Evolutionary conservation across 2,888 invertebrate genomes (phyloP).

Genomic region (Metacarcinus magister): DNA sequence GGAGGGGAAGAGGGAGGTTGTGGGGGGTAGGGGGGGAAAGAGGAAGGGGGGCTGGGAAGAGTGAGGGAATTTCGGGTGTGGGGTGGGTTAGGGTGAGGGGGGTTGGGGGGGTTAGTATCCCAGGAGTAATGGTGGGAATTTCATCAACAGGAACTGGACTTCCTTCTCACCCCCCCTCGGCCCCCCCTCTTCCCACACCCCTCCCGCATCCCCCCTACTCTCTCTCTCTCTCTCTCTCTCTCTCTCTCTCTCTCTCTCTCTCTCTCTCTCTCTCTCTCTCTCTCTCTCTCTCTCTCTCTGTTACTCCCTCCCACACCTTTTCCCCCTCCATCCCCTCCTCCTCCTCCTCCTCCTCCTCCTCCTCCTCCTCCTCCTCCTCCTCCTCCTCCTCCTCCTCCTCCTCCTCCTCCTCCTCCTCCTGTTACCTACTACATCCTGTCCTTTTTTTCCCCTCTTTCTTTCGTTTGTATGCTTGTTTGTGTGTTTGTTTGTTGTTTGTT

Average conservation of each 20-base stretch:
- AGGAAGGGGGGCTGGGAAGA: background rate
- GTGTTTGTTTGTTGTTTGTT: background rate
- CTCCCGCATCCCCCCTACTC: background rate
- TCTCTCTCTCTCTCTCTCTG: background rate
- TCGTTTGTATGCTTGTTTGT: no score
- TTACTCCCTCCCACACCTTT: background rate
- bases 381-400: background rate
- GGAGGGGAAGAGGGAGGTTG: background rate
- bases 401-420: background rate
- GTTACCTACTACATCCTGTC: slow-evolving; percentile 33
- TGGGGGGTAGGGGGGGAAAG: background rate
- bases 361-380: background rate
- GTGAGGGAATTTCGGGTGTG: background rate
- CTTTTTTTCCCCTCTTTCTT: background rate
- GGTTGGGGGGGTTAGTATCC: background rate
- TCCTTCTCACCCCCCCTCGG: background rate
- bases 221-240: background rate
- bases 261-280: background rate
- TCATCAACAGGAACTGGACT: slow-evolving; percentile 31
- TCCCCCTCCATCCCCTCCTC: background rate
- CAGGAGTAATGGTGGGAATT: slow-evolving; percentile 41
- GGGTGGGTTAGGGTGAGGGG: background rate
- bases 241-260: background rate
- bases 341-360: background rate
- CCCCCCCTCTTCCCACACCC: background rate